Conservation (phyloP, 2,113 vertebrate genomes). For the Ammodramus savannarum region DNA sequence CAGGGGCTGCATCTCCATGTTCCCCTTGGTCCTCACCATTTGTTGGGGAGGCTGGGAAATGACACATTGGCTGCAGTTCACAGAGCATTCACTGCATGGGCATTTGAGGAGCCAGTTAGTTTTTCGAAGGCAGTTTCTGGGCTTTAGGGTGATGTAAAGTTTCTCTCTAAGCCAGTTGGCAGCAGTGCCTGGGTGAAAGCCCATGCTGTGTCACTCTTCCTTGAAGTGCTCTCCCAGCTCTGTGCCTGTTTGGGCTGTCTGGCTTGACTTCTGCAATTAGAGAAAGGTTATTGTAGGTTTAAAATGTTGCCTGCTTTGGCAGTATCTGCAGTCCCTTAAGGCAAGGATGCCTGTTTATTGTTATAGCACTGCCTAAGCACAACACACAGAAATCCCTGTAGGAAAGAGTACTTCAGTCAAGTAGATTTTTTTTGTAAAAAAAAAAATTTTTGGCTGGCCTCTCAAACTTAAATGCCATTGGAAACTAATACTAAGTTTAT, state of each 20-base stretch:
- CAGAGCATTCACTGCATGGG: not conserved
- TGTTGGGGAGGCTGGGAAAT: not conserved
- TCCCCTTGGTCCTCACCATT: not conserved
- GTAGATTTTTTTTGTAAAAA: not conserved
- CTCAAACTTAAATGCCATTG: slow-evolving; percentile 5
- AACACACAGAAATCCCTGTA: not conserved
- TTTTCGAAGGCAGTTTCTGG: not conserved
- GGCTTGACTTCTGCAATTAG: slow-evolving; percentile 39
- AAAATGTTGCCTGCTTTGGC: slow-evolving; percentile 52
- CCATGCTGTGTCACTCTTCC: slow-evolving; percentile 36
- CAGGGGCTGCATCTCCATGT: not conserved
- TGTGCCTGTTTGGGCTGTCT: not conserved
- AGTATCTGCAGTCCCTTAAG: slow-evolving; percentile 1
- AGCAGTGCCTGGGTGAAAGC: not conserved
- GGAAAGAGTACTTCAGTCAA: slow-evolving; percentile 14
- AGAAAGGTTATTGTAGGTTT: slow-evolving; percentile 48
- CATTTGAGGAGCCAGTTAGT: not conserved
- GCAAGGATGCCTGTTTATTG: slow-evolving; percentile 55
- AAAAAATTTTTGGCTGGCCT: slow-evolving; percentile 8
- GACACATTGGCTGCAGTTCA: not conserved
- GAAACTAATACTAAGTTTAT: not conserved
- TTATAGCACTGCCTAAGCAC: slow-evolving; percentile 6
- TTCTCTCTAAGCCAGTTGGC: slow-evolving; percentile 30
- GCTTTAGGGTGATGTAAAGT: not conserved
- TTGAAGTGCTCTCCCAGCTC: slow-evolving; percentile 5